Conservation (phyloP, 2,888 invertebrate species). For the Dorcus parallelipipedus region DNA sequence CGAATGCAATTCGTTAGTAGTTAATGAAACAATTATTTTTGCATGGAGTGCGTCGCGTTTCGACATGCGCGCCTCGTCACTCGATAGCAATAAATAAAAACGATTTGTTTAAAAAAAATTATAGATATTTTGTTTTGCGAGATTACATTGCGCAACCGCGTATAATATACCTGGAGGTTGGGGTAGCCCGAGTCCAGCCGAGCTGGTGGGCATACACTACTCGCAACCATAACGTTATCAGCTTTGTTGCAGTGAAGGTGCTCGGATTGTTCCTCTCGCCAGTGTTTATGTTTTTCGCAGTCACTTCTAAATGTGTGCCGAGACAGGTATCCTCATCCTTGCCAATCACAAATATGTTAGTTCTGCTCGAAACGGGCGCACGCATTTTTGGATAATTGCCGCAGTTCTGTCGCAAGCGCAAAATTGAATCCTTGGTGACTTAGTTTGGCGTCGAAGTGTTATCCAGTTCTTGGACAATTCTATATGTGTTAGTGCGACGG, state of each 20-base stretch:
- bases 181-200: slow-evolving; percentile 30
- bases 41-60: not conserved
- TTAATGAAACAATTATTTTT: too few species aligned
- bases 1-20: too few species aligned
- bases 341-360: too few species aligned
- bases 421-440: not conserved
- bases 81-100: slow-evolving; percentile 2
- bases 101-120: slow-evolving; percentile 11
- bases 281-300: slow-evolving; percentile 1
- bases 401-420: not conserved
- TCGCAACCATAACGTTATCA: slow-evolving; percentile 33
- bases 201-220: slow-evolving; percentile 26
- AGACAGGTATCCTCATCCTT: not conserved
- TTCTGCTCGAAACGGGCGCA: not conserved
- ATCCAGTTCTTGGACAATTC: not conserved
- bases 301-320: not conserved
- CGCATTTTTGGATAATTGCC: not conserved
- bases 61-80: not conserved
- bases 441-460: not conserved
- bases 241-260: slow-evolving; percentile 24
- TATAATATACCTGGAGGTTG: slow-evolving; percentile 26
- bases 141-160: slow-evolving; percentile 33
- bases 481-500: slow-evolving; percentile 17
- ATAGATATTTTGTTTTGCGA: slow-evolving; percentile 28
- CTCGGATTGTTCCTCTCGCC: slow-evolving; percentile 13